These are phyloP conservation scores for Columba livia DNA, from an alignment of 2,113 vertebrate species.

Conservation along the genomic window DNA sequence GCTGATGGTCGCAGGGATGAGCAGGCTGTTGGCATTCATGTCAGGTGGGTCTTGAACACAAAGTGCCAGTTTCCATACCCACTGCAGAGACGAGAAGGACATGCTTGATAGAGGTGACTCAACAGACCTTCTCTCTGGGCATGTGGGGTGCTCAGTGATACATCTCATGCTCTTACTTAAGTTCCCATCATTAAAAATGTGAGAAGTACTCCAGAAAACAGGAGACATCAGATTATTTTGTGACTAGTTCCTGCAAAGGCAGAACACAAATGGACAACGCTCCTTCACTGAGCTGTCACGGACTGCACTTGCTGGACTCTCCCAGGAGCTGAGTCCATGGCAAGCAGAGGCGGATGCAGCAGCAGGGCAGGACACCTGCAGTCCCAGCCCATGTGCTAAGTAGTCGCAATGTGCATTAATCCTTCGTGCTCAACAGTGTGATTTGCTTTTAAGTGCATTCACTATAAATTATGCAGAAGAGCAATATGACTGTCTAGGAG, in stretches of 20 bases:
- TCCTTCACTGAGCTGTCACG: background rate
- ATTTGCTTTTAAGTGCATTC: background rate
- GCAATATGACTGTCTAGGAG: background rate
- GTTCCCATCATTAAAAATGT: background rate
- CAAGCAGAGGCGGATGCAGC: background rate
- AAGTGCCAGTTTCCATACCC: background rate
- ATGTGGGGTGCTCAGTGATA: background rate
- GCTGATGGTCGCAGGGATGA: rapidly evolving
- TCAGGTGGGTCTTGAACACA: background rate
- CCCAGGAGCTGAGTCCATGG: background rate
- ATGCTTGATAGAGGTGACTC: background rate
- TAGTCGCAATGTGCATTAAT: background rate
- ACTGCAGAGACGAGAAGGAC: background rate
- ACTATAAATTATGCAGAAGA: slow-evolving; percentile 9
- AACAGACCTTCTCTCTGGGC: background rate
- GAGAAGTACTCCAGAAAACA: background rate
- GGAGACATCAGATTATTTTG: background rate
- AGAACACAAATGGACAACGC: background rate
- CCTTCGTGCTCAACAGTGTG: background rate
- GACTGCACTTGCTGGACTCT: background rate
- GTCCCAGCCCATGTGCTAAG: background rate
- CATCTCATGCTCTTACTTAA: background rate
- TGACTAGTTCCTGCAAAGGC: background rate
- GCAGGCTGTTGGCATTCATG: rapidly evolving
- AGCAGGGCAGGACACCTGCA: background rate